Evolutionary conservation across 53 echinoderm and acorn worm genomes (phyloP).

Genomic region (Holothuria leucospilota): DNA sequence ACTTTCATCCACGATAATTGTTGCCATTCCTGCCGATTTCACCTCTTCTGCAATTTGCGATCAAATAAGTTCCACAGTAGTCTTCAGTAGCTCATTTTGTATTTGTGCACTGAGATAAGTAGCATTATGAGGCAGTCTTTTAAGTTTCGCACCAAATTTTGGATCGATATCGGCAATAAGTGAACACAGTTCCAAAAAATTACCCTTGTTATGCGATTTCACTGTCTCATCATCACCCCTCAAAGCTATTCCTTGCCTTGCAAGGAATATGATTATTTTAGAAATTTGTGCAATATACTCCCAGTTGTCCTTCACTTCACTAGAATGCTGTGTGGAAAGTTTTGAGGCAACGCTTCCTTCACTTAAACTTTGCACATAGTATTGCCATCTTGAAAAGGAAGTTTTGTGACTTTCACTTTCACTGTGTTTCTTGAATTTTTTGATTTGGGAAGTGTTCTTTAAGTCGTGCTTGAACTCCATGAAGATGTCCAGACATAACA

Average conservation of each 20-base stretch:
- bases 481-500: conserved; percentile 41
- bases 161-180: background rate
- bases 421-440: conserved; percentile 25
- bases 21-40: conserved; percentile 1
- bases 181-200: conserved; percentile 26
- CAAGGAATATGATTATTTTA: background rate
- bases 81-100: conserved; percentile 20
- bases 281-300: background rate
- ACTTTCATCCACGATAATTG: conserved; percentile 17
- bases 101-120: conserved; percentile 19
- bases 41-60: too few relatives aligned
- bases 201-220: conserved; percentile 2
- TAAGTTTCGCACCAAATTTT: background rate
- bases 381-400: conserved; percentile 23
- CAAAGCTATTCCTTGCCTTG: too few relatives aligned
- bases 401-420: background rate
- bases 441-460: conserved; percentile 10
- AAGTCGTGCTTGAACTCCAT: conserved; percentile 37
- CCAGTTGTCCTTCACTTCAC: conserved; percentile 17
- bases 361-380: conserved; percentile 18
- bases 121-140: conserved; percentile 11
- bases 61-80: conserved; percentile 3
- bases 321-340: background rate
- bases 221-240: too few relatives aligned
- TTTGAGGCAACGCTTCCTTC: conserved; percentile 8